Percentiles rank a stretch among this genome's conserved stretches.
Evolutionary conservation across 2,888 invertebrate genomes (phyloP).

Genomic region (Epistrophella euchroma): DNA sequence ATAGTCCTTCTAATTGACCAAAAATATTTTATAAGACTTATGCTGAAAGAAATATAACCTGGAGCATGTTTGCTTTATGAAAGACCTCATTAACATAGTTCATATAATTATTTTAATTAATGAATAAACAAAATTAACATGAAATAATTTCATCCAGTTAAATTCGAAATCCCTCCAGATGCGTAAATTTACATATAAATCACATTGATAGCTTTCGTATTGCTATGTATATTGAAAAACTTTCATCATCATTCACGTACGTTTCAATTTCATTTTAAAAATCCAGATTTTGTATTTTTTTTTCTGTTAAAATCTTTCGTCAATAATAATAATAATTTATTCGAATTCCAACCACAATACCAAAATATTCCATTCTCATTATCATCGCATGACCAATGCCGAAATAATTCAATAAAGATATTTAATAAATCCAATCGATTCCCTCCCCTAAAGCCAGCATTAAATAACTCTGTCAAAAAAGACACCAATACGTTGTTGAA

Average conservation of each 20-base stretch:
- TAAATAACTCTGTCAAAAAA: conserved; percentile 36
- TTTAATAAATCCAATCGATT: conserved; percentile 66
- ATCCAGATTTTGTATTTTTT: background rate
- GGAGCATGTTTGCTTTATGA: too few species aligned
- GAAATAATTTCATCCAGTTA: background rate
- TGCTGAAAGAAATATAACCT: too few species aligned
- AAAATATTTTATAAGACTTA: too few species aligned
- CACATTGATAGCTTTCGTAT: background rate
- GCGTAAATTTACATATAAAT: background rate
- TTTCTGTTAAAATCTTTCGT: conserved; percentile 13
- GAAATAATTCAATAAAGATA: conserved; percentile 62
- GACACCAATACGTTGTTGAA: background rate
- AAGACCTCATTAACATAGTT: too few species aligned
- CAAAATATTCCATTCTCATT: conserved; percentile 46
- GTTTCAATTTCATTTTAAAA: conserved; percentile 2
- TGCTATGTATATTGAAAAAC: background rate
- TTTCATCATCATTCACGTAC: background rate
- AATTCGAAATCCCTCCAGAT: background rate
- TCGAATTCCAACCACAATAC: conserved; percentile 3
- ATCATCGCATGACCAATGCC: conserved; percentile 36
- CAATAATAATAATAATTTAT: conserved; percentile 39
- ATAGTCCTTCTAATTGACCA: too few species aligned
- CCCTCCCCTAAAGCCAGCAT: conserved; percentile 35
- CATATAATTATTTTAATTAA: too few species aligned
- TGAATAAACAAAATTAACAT: background rate